A percentile compares a stretch with the other conserved stretches of the same genome.
phyloP scores from a whole-genome alignment of 2,797 vertebrate genomes.

The Enteromius paludinosus region DNA sequence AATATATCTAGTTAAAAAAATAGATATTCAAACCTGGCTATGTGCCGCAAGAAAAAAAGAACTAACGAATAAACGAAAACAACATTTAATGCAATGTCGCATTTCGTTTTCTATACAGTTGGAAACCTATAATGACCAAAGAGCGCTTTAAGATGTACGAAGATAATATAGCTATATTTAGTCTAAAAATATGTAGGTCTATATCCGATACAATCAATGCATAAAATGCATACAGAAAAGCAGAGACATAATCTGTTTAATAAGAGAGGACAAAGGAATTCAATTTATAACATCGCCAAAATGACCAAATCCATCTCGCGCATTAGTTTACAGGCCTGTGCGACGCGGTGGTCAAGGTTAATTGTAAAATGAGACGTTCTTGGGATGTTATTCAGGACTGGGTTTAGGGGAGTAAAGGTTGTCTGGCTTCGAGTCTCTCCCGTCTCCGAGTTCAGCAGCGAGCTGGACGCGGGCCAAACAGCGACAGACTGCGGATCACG shows the following conservation, averaged over 20 bases:
- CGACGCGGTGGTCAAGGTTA: background rate
- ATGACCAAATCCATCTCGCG: background rate
- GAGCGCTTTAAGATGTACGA: background rate
- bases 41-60: background rate
- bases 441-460: conserved; percentile 37
- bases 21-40: background rate
- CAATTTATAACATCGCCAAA: background rate
- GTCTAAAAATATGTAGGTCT: background rate
- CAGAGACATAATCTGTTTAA: background rate
- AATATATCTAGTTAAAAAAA: background rate
- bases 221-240: background rate
- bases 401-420: conserved; percentile 9
- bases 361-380: conserved; percentile 5
- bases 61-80: too few species aligned
- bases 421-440: conserved; percentile 8
- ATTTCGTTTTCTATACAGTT: background rate
- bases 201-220: background rate
- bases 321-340: background rate
- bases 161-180: background rate
- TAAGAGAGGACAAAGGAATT: conserved; percentile 16
- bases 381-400: conserved; percentile 1
- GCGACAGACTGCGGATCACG: conserved; percentile 62
- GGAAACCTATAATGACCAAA: background rate
- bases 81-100: background rate
- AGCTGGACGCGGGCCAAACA: conserved; percentile 55